phyloP scores from a whole-genome alignment of 2,113 vertebrate genomes.

The Ondatra zibethicus region DNA sequence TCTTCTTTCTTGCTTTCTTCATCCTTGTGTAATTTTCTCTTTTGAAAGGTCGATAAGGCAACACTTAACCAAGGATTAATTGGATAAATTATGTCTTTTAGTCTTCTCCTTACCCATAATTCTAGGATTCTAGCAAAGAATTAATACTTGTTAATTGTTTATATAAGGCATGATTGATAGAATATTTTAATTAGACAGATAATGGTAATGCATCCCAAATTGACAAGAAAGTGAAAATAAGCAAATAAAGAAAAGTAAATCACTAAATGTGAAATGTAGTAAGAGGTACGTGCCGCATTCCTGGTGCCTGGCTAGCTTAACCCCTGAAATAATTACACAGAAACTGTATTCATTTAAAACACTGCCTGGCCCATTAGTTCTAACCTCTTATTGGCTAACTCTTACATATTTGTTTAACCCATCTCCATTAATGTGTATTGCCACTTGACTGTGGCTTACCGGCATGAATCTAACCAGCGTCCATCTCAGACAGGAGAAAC shows the following conservation, averaged over 20 bases:
- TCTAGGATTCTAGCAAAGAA: neutral
- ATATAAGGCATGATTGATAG: neutral
- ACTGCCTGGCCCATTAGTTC: too few species aligned
- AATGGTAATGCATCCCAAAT: neutral
- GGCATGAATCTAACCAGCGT: too few species aligned
- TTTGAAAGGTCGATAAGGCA: neutral
- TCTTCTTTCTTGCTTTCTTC: neutral
- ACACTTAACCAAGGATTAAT: neutral
- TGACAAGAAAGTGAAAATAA: constrained; percentile 8
- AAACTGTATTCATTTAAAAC: too few species aligned
- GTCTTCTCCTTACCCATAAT: neutral
- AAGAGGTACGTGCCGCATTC: too few species aligned
- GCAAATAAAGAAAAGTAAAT: neutral
- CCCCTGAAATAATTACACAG: too few species aligned
- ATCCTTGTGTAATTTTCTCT: neutral
- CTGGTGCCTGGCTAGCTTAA: too few species aligned
- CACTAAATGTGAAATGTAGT: neutral
- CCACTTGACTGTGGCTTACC: too few species aligned
- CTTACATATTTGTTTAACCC: too few species aligned
- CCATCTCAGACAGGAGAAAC: too few species aligned
- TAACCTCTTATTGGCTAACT: too few species aligned
- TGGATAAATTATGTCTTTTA: neutral
- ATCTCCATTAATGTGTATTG: too few species aligned
- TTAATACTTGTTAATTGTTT: neutral
- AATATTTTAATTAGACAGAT: neutral